phyloP scores from a whole-genome alignment of 92 coral and sea anemone species.

The Palythoa grandiflora region DNA sequence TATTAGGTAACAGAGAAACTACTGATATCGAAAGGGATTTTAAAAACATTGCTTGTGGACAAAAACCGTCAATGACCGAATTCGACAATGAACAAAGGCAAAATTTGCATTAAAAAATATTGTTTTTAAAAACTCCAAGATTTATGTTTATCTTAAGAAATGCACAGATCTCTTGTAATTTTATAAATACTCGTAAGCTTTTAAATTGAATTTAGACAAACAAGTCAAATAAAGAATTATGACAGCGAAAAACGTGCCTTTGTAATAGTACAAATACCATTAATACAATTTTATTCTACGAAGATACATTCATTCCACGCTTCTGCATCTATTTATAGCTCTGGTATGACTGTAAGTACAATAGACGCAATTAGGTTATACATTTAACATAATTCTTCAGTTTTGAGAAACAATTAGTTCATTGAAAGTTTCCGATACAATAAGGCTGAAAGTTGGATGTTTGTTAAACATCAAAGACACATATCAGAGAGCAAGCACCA shows the following conservation, averaged over 20 bases:
- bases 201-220: slow-evolving; percentile 3
- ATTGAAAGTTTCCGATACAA: slow-evolving; percentile 2
- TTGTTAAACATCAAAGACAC: too few relatives aligned
- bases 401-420: not conserved
- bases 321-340: slow-evolving; percentile 20
- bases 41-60: not conserved
- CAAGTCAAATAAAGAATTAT: slow-evolving; percentile 8
- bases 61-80: slow-evolving; percentile 9
- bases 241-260: slow-evolving; percentile 15
- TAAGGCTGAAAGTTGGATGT: not conserved
- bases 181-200: not conserved
- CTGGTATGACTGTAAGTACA: slow-evolving; percentile 17
- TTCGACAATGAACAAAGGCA: not conserved
- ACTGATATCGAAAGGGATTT: not conserved
- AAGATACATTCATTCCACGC: slow-evolving; percentile 8
- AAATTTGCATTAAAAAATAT: not conserved
- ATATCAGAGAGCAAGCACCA: too few relatives aligned
- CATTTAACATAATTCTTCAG: not conserved
- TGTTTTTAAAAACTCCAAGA: slow-evolving; percentile 12
- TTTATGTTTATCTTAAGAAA: not conserved
- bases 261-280: not conserved
- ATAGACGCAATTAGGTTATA: not conserved
- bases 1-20: slow-evolving; percentile 15
- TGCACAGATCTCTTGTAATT: slow-evolving; percentile 5
- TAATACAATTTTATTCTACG: not conserved